Base-by-base conservation (phyloP, 2,888 invertebrate genomes). In the Cantharis nigra region DNA sequence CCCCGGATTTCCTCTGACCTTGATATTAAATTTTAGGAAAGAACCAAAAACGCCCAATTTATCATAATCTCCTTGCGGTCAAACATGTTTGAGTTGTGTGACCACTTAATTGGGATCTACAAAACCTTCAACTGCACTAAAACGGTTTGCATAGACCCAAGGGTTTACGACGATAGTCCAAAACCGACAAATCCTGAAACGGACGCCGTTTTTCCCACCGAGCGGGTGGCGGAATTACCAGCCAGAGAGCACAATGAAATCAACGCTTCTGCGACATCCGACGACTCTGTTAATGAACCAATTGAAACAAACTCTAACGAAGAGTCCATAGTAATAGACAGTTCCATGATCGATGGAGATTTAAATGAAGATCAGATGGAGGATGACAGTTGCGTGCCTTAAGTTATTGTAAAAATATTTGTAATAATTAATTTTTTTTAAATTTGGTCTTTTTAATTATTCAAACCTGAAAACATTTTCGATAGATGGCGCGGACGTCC, bases 11-110 rank as follows among this genome's bases (percentile, higher is more conserved):
- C n/a, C n/a, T n/a, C 16, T 16, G 16, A 16, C 16, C 16, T 0
- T 16, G 16, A 16, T 1, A 16, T 16, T 26, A 26, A 26, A 62
- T 73, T 84, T 80, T 81, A 96, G 96, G 97, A 98, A 84, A 92
- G 98, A 33, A 98, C 98, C 0, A 96, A 95, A 87, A 98, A 99
- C 89, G 98, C 99, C 0, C 99, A 99, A 87, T 99, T 99, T 86
- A 97, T 99, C 80, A 97, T 99, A 81, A 98, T 99, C 80, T 98
- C 99, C 0, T 91, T 99, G 62, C 92, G 99, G 0, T 96, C 97
- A 80, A 97, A 99, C 87, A 99, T 99, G 99, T 99, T 98, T 87
- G 98, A 99, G 86, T 90, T 98, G 14, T 95, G 96, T 0, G 96
- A 98, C 86, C 92, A 95, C 76, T 90, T 99, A 9, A 94, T 99